Base-by-base conservation (phyloP, 2,888 invertebrate genomes). In the Seira sanloemensis region DNA sequence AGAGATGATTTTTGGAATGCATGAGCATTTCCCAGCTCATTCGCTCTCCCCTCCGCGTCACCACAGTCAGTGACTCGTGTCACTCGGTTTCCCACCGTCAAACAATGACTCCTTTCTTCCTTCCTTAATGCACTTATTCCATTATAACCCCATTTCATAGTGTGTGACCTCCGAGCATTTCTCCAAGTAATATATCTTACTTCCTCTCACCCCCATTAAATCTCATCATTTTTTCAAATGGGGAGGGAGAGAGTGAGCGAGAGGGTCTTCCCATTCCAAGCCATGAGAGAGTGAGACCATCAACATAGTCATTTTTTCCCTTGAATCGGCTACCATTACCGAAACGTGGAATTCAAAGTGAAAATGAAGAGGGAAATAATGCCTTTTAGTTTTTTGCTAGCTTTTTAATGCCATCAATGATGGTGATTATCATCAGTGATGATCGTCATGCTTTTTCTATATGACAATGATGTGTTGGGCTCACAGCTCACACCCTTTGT, bases 11-110 rank as follows among this genome's bases (percentile, higher is more conserved):
- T 76, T 16, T 50, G 18, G 23, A 9, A 5, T 54, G 21, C 23
- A 5, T 18, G 18, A 62, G 62, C 18, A 62, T n/a, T 19, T 65
- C 65, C 18, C 65, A 65, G 19, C 23, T 21, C 18, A 19, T 65
- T 65, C 19, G 9, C 69, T 62, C 58, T 58, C 46, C 58, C 67
- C 80, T 79, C 76, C 73, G n/a, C 81, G 80, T 74, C 78, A 69
- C 79, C 86, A 86, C 77, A 84, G 78, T 85, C 87, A 88, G 84
- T 88, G 86, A 89, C 89, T 89, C 89, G 89, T 89, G 89, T 89
- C 89, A 88, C 87, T 89, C 80, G 86, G 86, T 88, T 89, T 88
- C 88, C 89, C 89, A 89, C 89, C 86, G 85, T 86, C 86, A 86
- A 78, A 89, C 87, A 89, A 89, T 89, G 87, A 85, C 75, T 78